Percentiles rank a stretch among this genome's conserved stretches.
Evolutionary conservation across 2,113 vertebrate species (phyloP).

Genomic region (Philantomba maxwellii): DNA sequence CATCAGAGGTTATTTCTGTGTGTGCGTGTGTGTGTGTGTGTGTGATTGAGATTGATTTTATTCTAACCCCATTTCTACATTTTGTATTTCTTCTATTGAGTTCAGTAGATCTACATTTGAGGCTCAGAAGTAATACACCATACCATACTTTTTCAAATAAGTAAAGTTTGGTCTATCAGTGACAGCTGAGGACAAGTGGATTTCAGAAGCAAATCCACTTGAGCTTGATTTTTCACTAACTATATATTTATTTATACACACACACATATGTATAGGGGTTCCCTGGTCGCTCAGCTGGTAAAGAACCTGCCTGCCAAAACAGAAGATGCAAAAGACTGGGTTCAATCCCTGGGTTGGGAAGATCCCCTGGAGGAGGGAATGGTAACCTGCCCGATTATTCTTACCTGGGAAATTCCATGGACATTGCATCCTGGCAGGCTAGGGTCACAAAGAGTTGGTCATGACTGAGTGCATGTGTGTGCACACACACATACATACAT

Average conservation of each 20-base stretch:
- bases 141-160: not conserved
- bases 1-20: not conserved
- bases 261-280: accelerated
- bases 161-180: not conserved
- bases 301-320: not conserved
- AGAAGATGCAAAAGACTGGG: not conserved
- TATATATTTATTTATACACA: not conserved
- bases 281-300: not conserved
- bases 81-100: not conserved
- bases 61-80: not conserved
- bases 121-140: not conserved
- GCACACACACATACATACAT: not conserved
- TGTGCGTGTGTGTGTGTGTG: not conserved
- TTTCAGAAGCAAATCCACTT: not conserved
- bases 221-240: not conserved
- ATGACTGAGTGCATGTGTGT: not conserved
- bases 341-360: not conserved
- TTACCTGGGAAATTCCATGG: not conserved
- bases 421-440: not conserved
- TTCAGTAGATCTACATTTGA: not conserved
- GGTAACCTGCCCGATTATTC: not conserved
- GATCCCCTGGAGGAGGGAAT: not conserved
- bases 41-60: not conserved
- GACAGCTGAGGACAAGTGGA: not conserved
- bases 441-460: not conserved